Percentiles rank a stretch among this genome's conserved stretches.
Conservation (phyloP, 2,888 invertebrate species). For the Gisinianus flammeolus region DNA sequence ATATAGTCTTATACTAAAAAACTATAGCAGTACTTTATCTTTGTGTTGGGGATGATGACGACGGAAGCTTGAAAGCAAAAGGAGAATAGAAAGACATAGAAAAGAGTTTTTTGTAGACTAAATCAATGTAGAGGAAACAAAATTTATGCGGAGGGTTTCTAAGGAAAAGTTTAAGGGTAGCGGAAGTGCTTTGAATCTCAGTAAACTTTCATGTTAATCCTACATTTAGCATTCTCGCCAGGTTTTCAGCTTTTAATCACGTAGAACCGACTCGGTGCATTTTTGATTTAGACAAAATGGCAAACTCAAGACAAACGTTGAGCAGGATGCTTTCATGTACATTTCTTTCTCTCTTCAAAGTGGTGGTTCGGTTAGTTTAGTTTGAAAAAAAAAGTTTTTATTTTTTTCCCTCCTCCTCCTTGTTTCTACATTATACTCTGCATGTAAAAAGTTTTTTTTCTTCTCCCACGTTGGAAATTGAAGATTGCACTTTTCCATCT, state of each 20-base stretch:
- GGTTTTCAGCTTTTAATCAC: constrained; percentile 35
- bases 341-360: background rate
- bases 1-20: background rate
- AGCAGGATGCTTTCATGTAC: background rate
- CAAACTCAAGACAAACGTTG: background rate
- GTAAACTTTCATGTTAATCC: constrained; percentile 35
- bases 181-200: constrained; percentile 25
- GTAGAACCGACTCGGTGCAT: constrained; percentile 24
- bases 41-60: background rate
- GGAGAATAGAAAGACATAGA: background rate
- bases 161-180: constrained; percentile 16
- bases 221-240: constrained; percentile 24
- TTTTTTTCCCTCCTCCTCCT: background rate
- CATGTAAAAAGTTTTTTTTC: background rate
- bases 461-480: background rate
- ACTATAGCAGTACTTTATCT: background rate
- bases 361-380: constrained; percentile 1
- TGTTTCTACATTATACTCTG: background rate
- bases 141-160: constrained; percentile 10
- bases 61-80: too few relatives aligned
- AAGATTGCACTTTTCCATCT: background rate
- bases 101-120: background rate
- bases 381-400: constrained; percentile 4
- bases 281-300: constrained; percentile 26
- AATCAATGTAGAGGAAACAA: background rate